These are phyloP conservation scores for Trichechus manatus DNA, from an alignment of 2,113 vertebrate species.

Conservation along the genomic window DNA sequence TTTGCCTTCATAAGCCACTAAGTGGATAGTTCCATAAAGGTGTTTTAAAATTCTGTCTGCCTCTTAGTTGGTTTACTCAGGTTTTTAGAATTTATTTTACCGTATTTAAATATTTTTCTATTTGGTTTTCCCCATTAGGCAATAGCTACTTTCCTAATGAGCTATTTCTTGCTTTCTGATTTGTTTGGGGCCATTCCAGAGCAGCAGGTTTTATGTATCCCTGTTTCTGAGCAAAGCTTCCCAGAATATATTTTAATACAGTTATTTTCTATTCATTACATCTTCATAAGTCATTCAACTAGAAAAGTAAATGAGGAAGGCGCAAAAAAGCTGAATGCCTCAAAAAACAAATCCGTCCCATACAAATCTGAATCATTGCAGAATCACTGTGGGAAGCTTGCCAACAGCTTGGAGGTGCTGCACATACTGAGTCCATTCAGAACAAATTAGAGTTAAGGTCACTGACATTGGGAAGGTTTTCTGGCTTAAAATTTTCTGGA, in stretches of 20 bases:
- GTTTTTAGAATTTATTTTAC: slow-evolving; percentile 48
- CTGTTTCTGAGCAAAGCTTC: slow-evolving; percentile 13
- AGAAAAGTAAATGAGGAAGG: slow-evolving; percentile 31
- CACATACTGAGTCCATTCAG: not conserved
- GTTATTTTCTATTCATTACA: slow-evolving; percentile 55
- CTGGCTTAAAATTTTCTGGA: not conserved
- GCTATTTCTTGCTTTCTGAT: slow-evolving; percentile 37
- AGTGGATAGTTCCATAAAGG: not conserved
- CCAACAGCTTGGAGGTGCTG: not conserved
- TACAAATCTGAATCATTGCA: not conserved
- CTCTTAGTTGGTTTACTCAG: not conserved
- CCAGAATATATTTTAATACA: slow-evolving; percentile 24
- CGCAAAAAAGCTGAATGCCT: slow-evolving; percentile 7
- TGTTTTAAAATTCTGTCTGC: not conserved
- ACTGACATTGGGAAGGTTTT: not conserved
- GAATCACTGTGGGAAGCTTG: not conserved
- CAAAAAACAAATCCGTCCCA: not conserved
- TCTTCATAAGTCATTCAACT: slow-evolving; percentile 14
- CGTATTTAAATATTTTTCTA: not conserved
- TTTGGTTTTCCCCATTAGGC: not conserved
- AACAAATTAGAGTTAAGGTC: slow-evolving; percentile 23
- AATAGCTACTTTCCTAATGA: not conserved
- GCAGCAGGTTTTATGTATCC: not conserved
- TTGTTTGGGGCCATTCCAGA: not conserved
- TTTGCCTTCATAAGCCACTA: not conserved